Evolutionary conservation across 2,888 invertebrate species (phyloP).

Genomic region (Adelognathus sp.): DNA sequence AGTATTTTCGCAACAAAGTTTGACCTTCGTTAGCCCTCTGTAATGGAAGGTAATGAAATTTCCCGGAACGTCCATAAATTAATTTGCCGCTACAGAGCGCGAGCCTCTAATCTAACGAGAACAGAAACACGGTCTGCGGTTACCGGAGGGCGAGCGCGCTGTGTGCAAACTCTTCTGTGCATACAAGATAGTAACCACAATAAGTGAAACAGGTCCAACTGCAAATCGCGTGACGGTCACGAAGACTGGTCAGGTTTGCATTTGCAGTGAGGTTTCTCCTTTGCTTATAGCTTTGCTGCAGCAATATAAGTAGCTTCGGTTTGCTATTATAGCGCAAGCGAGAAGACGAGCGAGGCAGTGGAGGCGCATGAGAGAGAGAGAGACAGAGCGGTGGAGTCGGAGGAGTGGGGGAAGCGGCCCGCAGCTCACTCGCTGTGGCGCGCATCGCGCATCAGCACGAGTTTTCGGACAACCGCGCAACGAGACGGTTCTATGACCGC

Average conservation of each 20-base stretch:
- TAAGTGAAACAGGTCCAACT: background rate
- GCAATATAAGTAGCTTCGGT: conserved; percentile 1
- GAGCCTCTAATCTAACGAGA: background rate
- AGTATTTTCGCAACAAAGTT: too few species aligned
- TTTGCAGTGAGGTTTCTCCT: background rate
- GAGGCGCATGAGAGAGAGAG: conserved; percentile 40
- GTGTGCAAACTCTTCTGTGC: background rate
- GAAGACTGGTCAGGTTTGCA: conserved; percentile 23
- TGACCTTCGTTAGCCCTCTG: background rate
- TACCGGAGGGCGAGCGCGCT: background rate
- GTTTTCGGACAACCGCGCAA: conserved; percentile 69
- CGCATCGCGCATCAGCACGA: conserved; percentile 69
- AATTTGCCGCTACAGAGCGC: background rate
- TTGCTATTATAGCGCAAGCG: conserved; percentile 27
- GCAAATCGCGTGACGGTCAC: conserved; percentile 33
- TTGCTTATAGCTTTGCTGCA: background rate
- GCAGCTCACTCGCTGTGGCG: conserved; percentile 64
- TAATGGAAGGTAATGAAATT: background rate
- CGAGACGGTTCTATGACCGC: conserved; percentile 61
- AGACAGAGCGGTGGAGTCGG: conserved; percentile 1
- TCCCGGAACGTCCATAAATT: background rate
- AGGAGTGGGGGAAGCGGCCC: conserved; percentile 53
- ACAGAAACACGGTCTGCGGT: background rate
- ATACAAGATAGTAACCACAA: background rate
- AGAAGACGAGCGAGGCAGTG: conserved; percentile 22